Evolutionary conservation across 1,140 invertebrate species (phyloP).

Genomic region (Daktulosphaira vitifoliae): DNA sequence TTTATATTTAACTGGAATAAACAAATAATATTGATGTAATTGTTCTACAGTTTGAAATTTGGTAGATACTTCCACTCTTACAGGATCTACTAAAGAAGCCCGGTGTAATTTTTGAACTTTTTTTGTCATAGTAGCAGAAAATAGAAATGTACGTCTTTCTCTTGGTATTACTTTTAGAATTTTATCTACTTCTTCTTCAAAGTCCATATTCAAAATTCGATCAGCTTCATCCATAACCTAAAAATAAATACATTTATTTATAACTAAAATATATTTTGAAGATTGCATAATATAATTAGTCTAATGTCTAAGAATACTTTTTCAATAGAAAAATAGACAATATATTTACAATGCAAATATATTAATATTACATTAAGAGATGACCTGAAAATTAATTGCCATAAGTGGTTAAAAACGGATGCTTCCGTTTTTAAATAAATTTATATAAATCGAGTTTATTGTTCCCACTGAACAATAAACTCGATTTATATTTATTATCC

Average conservation of each 20-base stretch:
- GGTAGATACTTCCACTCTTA: constrained; percentile 90
- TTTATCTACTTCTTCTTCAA: constrained; percentile 92
- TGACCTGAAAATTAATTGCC: too few species aligned
- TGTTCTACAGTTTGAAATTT: constrained; percentile 98
- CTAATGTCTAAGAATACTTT: not conserved
- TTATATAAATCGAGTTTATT: too few species aligned
- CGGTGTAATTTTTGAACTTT: constrained; percentile 95
- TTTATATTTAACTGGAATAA: constrained; percentile 94
- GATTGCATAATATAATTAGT: too few species aligned
- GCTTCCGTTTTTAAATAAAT: too few species aligned
- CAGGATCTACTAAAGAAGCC: constrained; percentile 84
- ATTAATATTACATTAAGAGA: too few species aligned
- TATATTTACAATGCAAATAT: too few species aligned
- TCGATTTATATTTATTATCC: too few species aligned
- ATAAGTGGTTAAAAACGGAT: too few species aligned
- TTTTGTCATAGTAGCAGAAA: constrained; percentile 97
- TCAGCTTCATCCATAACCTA: constrained; percentile 93
- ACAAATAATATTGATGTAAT: constrained; percentile 89
- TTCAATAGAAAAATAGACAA: not conserved
- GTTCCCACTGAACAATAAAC: too few species aligned
- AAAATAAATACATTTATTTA: too few species aligned
- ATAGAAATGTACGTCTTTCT: constrained; percentile 79
- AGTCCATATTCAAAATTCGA: constrained; percentile 91
- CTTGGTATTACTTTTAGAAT: constrained; percentile 84
- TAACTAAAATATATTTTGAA: too few species aligned